Base-by-base conservation (phyloP, 2,797 vertebrate species). In the Meda fulgida region DNA sequence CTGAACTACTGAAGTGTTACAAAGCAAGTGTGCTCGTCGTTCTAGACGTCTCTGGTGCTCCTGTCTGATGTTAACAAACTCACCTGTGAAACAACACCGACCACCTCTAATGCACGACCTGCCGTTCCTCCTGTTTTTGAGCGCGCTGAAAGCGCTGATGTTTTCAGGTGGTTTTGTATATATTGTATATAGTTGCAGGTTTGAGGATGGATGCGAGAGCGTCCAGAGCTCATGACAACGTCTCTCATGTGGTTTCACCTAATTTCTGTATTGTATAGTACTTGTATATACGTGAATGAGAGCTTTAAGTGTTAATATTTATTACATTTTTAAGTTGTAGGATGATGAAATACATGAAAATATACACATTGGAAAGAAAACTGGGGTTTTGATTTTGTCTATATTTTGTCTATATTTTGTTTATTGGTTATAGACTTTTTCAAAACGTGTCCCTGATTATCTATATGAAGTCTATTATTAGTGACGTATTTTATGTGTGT, bases 301-400 rank as follows among this genome's bases (percentile, higher is more conserved):
- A 96, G 94, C 94, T 96, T 96, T 95, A 96, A 95, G 91, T 95
- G 94, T 95, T 96, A 94, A 95, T 96, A 96, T 96, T 96, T 96
- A 96, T 96, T 96, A 93, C 93, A 94, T 94, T 94, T 95, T 92
- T 92, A 94, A 94, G 91, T 93, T 91, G 88, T 93, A 94, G 91
- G 88, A 90, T 93, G 91, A 93, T 93, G 89, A 93, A 92, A 94
- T 83, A 83, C 77, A 87, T 87, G 80, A 92, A 93, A 93, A 95
- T 88, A 87, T 84, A 91, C 82, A 90, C 66, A 60, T 92, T 91
- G 92, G 84, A 89, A 65, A 90, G 90, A 72, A n/a, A 9, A 69
- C 18, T 13, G 46, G 26, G 7, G 46, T 75, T 51, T 51, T 75
- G 14, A 65, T 72, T 48, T n/a, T 43, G 46, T 48, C 14, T 40